Percentiles rank a stretch among this genome's conserved stretches.
Evolutionary conservation across 1,140 invertebrate species (phyloP).

Genomic region (Drosophila setifemur): DNA sequence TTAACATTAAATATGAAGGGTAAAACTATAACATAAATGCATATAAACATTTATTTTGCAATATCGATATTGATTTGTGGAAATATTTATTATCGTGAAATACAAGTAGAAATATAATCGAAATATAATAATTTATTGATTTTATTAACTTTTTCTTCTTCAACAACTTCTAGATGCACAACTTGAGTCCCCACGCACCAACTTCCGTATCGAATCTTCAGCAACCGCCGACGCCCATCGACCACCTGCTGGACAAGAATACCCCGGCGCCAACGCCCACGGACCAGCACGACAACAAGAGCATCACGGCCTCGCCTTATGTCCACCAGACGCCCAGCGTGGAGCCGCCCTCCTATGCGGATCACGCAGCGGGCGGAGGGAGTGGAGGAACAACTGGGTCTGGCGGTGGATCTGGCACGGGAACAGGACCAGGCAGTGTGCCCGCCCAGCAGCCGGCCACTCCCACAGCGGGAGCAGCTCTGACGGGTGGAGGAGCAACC

Average conservation of each 20-base stretch:
- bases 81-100: too few relatives aligned
- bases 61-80: too few relatives aligned
- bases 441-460: constrained; percentile 60
- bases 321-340: constrained; percentile 78
- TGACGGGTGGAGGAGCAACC: not conserved
- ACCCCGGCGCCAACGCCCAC: constrained; percentile 81
- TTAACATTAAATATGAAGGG: too few relatives aligned
- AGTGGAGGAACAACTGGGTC: not conserved
- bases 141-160: not conserved
- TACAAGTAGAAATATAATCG: too few relatives aligned
- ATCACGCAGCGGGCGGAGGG: constrained; percentile 11
- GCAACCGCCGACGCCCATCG: constrained; percentile 78
- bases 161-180: constrained; percentile 46
- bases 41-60: too few relatives aligned
- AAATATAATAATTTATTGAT: too few relatives aligned
- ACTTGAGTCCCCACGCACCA: constrained; percentile 77
- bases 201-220: constrained; percentile 81
- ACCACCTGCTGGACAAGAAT: constrained; percentile 81
- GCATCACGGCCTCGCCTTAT: constrained; percentile 80
- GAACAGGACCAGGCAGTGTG: constrained; percentile 51
- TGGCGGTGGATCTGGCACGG: constrained; percentile 5
- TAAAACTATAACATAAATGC: too few relatives aligned
- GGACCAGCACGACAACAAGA: constrained; percentile 81
- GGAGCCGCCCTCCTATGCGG: constrained; percentile 70
- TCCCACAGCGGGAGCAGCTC: constrained; percentile 33